Percentiles rank a stretch among this genome's conserved stretches.
phyloP scores from a whole-genome alignment of 23 tunicate species.

The Halocynthia roretzi region DNA sequence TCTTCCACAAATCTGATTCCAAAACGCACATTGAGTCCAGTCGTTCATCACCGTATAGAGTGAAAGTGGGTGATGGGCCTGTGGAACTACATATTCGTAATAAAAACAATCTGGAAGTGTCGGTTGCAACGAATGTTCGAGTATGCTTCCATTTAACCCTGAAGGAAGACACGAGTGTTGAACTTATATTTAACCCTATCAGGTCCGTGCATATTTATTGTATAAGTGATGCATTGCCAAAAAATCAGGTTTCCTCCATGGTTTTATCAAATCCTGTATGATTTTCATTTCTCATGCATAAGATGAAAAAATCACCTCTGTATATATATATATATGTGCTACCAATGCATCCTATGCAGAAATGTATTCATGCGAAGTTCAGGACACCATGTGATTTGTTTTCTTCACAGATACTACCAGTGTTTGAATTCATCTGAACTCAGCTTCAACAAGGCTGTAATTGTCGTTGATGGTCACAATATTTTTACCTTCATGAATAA shows the following conservation, averaged over 20 bases:
- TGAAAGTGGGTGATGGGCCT: slow-evolving; percentile 12
- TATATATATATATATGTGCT: neutral
- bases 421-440: neutral
- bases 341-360: neutral
- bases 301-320: neutral
- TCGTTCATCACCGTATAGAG: too few species aligned
- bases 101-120: neutral
- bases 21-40: too few species aligned
- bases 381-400: neutral
- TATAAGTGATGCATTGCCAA: too few species aligned
- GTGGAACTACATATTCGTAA: neutral
- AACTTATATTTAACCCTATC: slow-evolving; percentile 15
- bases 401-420: slow-evolving; percentile 12
- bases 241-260: too few species aligned
- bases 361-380: neutral
- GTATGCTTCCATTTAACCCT: slow-evolving; percentile 9
- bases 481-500: slow-evolving; percentile 48
- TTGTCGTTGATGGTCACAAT: slow-evolving; percentile 58
- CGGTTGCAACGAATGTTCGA: neutral
- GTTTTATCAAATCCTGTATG: neutral
- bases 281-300: too few species aligned
- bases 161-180: slow-evolving; percentile 11
- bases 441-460: slow-evolving; percentile 13
- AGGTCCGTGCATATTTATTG: neutral
- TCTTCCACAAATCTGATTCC: too few species aligned